Percentiles rank a stretch among this genome's conserved stretches.
phyloP scores from a whole-genome alignment of 2,888 invertebrate species.

The Pegoplata infirma region DNA sequence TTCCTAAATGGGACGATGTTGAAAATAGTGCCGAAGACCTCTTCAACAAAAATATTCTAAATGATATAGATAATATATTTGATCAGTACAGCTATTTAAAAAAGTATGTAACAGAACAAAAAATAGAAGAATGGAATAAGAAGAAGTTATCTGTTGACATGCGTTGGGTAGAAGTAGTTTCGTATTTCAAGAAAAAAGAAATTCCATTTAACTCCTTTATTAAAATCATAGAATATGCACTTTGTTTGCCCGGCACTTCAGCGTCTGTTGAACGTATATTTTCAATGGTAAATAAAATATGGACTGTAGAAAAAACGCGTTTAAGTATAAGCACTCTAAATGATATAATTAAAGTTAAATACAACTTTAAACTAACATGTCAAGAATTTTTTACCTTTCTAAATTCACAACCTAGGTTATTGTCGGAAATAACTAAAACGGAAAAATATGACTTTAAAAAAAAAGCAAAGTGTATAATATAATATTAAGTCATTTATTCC shows the following conservation, averaged over 20 bases:
- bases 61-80: not conserved
- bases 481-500: too few species aligned
- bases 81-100: not conserved
- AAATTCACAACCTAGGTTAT: not conserved
- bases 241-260: not conserved
- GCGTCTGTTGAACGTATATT: not conserved
- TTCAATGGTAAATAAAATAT: not conserved
- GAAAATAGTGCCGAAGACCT: not conserved
- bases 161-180: too few species aligned
- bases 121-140: not conserved
- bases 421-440: too few species aligned
- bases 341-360: not conserved
- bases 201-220: not conserved
- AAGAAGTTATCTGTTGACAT: not conserved
- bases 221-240: not conserved
- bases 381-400: not conserved
- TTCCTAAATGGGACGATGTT: not conserved
- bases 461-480: too few species aligned
- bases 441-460: too few species aligned
- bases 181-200: too few species aligned
- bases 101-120: not conserved
- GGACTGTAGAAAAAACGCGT: not conserved
- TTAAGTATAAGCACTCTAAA: not conserved
- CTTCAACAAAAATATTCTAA: not conserved
- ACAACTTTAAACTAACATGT: not conserved